Conservation (phyloP, 2,113 vertebrate genomes). For the Amphiprion percula region DNA sequence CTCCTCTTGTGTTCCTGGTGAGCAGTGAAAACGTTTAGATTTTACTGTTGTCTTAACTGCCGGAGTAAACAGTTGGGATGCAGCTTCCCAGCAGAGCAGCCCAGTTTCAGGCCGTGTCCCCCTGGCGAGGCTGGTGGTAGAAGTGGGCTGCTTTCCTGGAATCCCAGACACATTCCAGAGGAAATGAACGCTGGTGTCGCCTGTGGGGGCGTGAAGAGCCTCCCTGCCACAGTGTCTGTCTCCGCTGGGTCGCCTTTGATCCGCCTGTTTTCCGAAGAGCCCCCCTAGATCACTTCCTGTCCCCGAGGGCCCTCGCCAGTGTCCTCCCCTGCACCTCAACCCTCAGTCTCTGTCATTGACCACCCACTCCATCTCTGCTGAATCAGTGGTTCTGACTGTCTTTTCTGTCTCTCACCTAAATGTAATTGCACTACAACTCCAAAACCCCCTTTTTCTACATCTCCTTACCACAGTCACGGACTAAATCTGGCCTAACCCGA, state of each 20-base stretch:
- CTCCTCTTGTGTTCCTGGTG: constrained; percentile 10
- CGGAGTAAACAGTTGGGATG: constrained; percentile 37
- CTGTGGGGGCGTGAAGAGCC: constrained; percentile 79
- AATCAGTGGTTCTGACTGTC: constrained; percentile 28
- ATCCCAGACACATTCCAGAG: constrained; percentile 83
- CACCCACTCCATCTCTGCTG: constrained; percentile 47
- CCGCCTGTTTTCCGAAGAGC: constrained; percentile 76
- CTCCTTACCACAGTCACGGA: constrained; percentile 9
- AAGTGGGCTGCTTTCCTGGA: constrained; percentile 67
- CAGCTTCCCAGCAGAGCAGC: constrained; percentile 60
- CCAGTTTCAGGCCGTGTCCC: constrained; percentile 56
- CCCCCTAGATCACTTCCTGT: constrained; percentile 77
- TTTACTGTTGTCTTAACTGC: constrained; percentile 24
- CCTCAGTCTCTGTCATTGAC: constrained; percentile 41
- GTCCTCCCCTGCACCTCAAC: constrained; percentile 48
- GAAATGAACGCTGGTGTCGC: constrained; percentile 81
- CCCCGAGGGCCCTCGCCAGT: constrained; percentile 48
- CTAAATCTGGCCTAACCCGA: constrained; percentile 44
- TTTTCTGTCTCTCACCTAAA: constrained; percentile 2
- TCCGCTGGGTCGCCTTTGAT: constrained; percentile 78
- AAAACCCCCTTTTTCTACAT: not conserved
- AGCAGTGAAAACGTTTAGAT: constrained; percentile 18
- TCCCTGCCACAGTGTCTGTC: constrained; percentile 75
- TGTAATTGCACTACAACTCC: constrained; percentile 4
- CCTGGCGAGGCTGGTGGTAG: constrained; percentile 68